A percentile compares a stretch with the other conserved stretches of the same genome.
phyloP scores from a whole-genome alignment of 2,888 invertebrate species.

The Glyphotaelius pellucidus region DNA sequence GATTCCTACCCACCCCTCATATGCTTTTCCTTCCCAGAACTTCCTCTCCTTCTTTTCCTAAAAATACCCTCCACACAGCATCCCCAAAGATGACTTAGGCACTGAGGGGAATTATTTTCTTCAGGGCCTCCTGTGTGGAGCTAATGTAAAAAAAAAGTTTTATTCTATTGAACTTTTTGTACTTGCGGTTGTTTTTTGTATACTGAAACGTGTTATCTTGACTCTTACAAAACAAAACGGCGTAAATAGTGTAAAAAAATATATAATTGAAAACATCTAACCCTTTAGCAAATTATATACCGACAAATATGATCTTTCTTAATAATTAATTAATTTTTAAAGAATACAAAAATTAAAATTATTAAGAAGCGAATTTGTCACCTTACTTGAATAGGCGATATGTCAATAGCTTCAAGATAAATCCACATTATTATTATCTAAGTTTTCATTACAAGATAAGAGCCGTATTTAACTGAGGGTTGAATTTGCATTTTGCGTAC shows the following conservation, averaged over 20 bases:
- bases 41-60: no score
- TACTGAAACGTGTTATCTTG: neutral
- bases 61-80: no score
- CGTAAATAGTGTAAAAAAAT: neutral
- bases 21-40: no score
- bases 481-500: neutral
- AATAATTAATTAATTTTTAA: no score
- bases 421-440: neutral
- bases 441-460: neutral
- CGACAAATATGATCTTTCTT: no score
- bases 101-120: no score
- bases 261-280: neutral
- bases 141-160: no score
- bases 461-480: neutral
- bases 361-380: neutral
- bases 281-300: no score
- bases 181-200: neutral
- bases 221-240: neutral
- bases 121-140: no score
- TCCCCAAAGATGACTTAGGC: no score
- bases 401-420: neutral
- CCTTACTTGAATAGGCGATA: neutral
- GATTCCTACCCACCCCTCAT: no score
- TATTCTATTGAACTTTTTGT: neutral
- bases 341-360: no score